Evolutionary conservation across 2,797 vertebrate species (phyloP).

Genomic region (Pseudomugil gertrudae): DNA sequence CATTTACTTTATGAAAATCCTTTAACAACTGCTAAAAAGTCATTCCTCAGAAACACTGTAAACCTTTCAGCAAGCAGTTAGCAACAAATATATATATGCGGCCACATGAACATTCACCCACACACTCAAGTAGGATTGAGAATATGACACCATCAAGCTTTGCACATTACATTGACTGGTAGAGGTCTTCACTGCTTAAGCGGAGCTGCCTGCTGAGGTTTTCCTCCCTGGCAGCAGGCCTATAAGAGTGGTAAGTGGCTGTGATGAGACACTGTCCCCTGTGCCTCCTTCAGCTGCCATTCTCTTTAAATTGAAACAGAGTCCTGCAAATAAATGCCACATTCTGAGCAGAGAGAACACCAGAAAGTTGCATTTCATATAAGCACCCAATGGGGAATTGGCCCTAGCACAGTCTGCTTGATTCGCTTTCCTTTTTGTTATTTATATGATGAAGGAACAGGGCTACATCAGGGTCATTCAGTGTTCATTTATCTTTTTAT

Average conservation of each 20-base stretch:
- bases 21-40: conserved; percentile 20
- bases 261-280: conserved; percentile 87
- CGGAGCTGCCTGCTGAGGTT: conserved; percentile 77
- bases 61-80: conserved; percentile 25
- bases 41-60: conserved; percentile 22
- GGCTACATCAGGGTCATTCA: conserved; percentile 75
- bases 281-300: conserved; percentile 90
- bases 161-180: conserved; percentile 79
- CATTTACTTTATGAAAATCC: background rate
- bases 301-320: conserved; percentile 90
- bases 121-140: conserved; percentile 51
- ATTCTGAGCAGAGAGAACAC: conserved; percentile 79
- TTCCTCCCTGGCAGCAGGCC: conserved; percentile 71
- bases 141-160: conserved; percentile 70
- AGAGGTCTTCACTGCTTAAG: conserved; percentile 79
- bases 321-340: conserved; percentile 89
- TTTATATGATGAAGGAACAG: conserved; percentile 90
- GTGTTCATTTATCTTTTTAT: conserved; percentile 78
- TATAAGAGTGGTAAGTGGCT: conserved; percentile 80
- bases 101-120: conserved; percentile 24
- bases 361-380: conserved; percentile 87
- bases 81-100: conserved; percentile 10
- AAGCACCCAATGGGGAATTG: conserved; percentile 89
- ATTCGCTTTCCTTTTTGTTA: conserved; percentile 84
- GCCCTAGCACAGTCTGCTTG: conserved; percentile 76